Percentiles rank a stretch among this genome's conserved stretches.
Evolutionary conservation across 2,888 invertebrate species (phyloP).

Genomic region (Chrysodeixis includens): DNA sequence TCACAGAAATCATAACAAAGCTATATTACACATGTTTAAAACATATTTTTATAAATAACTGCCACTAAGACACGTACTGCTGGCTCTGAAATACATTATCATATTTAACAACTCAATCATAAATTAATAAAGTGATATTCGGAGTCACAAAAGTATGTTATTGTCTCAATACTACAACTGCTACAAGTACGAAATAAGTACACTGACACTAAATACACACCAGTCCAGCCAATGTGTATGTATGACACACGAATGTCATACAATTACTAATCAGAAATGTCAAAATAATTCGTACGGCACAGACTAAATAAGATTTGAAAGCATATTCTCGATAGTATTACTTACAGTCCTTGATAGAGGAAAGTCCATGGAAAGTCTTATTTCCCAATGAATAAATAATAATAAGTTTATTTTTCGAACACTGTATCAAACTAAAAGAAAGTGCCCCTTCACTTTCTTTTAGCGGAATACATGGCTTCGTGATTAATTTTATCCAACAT

Average conservation of each 20-base stretch:
- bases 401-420: no score
- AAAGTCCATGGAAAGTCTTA: no score
- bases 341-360: background rate
- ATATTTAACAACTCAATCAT: background rate
- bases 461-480: background rate
- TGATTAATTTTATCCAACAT: background rate
- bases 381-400: background rate
- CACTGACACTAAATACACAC: background rate
- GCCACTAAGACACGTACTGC: background rate
- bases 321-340: slow-evolving; percentile 2
- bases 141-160: background rate
- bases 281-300: background rate
- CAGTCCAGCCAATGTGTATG: background rate
- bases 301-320: background rate
- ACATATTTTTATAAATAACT: background rate
- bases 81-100: background rate
- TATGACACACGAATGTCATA: slow-evolving; percentile 1
- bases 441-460: no score
- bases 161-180: background rate
- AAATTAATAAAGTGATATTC: background rate
- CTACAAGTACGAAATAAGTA: no score
- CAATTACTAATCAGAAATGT: background rate
- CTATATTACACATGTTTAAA: background rate
- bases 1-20: slow-evolving; percentile 10
- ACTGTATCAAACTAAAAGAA: no score